A percentile compares a stretch with the other conserved stretches of the same genome.
phyloP scores from a whole-genome alignment of 1,140 invertebrate species.

The Tachypleus tridentatus region DNA sequence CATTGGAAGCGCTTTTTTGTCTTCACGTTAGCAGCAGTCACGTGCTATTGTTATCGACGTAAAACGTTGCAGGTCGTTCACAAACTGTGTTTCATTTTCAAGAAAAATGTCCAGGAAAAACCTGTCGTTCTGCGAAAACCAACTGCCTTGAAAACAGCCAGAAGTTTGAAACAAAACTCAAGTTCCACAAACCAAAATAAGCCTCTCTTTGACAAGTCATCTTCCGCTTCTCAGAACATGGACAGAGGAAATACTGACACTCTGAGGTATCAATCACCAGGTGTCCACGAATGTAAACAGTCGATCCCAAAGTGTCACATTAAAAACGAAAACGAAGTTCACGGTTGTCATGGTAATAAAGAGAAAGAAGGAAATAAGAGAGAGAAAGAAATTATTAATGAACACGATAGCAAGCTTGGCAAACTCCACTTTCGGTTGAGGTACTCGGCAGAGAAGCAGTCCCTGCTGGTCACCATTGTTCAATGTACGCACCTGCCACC shows the following conservation, averaged over 20 bases:
- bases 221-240: slow-evolving; percentile 6
- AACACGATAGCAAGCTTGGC: slow-evolving; percentile 45
- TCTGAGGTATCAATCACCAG: slow-evolving; percentile 7
- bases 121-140: slow-evolving; percentile 48
- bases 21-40: slow-evolving; percentile 43
- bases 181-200: slow-evolving; percentile 41
- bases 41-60: slow-evolving; percentile 45
- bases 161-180: slow-evolving; percentile 67
- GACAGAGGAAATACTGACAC: slow-evolving; percentile 7
- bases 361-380: slow-evolving; percentile 18
- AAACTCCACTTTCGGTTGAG: slow-evolving; percentile 72
- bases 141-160: slow-evolving; percentile 51
- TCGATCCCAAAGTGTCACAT: slow-evolving; percentile 21
- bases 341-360: slow-evolving; percentile 7
- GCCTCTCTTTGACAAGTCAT: not conserved
- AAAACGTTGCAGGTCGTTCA: slow-evolving; percentile 1
- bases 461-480: slow-evolving; percentile 77
- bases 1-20: slow-evolving; percentile 44
- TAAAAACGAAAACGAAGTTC: slow-evolving; percentile 37
- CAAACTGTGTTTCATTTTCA: slow-evolving; percentile 10
- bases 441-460: slow-evolving; percentile 76
- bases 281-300: not conserved
- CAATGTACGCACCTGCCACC: slow-evolving; percentile 68
- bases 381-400: too few relatives aligned
- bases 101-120: slow-evolving; percentile 32